phyloP scores from a whole-genome alignment of 1,140 invertebrate species.

The Drosophila carrolli region DNA sequence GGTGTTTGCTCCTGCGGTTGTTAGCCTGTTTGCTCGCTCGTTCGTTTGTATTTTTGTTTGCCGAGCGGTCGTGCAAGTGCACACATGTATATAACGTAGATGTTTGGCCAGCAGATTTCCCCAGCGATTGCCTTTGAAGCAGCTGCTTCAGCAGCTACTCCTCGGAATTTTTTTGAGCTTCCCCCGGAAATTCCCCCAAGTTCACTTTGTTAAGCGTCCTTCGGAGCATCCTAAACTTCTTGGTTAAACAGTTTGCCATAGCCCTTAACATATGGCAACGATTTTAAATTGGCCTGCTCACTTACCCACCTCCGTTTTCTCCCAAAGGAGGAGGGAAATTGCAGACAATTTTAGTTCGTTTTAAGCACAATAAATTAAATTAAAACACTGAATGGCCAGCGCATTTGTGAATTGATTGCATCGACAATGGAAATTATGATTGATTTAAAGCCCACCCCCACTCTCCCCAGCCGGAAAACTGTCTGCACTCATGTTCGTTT shows the following conservation, averaged over 20 bases:
- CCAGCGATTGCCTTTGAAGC: conserved; percentile 73
- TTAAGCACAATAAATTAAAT: conserved; percentile 59
- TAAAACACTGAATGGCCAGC: conserved; percentile 49
- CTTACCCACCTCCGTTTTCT: background rate
- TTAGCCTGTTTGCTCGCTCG: conserved; percentile 60
- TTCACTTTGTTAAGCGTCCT: conserved; percentile 68
- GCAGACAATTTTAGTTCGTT: conserved; percentile 49
- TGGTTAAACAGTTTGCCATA: conserved; percentile 55
- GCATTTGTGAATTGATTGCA: conserved; percentile 48
- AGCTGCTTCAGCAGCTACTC: conserved; percentile 12
- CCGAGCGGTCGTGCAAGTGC: conserved; percentile 57
- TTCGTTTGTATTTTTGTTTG: conserved; percentile 77
- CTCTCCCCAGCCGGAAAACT: background rate
- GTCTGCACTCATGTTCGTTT: conserved; percentile 21
- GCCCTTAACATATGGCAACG: conserved; percentile 3
- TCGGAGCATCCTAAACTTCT: conserved; percentile 49
- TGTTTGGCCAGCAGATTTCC: conserved; percentile 77
- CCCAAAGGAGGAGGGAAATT: conserved; percentile 21
- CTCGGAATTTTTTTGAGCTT: conserved; percentile 16
- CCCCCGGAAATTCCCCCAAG: conserved; percentile 57
- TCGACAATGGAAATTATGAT: conserved; percentile 55
- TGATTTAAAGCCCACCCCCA: conserved; percentile 40
- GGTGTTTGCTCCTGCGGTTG: conserved; percentile 72
- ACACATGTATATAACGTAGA: conserved; percentile 18
- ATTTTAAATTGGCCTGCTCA: conserved; percentile 38